Conservation (phyloP, 64 coral and sea anemone genomes). For the Montipora sp. region DNA sequence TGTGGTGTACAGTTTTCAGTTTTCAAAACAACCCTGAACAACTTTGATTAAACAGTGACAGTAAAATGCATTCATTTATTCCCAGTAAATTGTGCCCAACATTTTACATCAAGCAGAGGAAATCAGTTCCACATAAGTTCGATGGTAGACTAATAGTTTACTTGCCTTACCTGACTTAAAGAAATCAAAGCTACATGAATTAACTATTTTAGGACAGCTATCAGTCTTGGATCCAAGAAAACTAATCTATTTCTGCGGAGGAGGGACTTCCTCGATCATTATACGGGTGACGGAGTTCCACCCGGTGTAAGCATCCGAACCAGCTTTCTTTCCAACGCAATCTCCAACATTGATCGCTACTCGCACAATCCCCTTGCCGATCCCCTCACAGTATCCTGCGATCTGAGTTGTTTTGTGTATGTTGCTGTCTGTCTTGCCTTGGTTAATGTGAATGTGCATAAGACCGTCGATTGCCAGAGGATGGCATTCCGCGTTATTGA, state of each 20-base stretch:
- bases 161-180: too few species aligned
- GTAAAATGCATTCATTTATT: too few species aligned
- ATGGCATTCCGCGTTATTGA: conserved; percentile 13
- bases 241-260: neutral
- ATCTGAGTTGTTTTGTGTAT: neutral
- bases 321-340: neutral
- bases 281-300: neutral
- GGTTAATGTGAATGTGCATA: neutral
- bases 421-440: neutral
- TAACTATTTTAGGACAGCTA: too few species aligned
- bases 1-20: too few species aligned
- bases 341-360: neutral
- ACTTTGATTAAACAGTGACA: too few species aligned
- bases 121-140: too few species aligned
- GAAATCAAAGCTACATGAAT: too few species aligned
- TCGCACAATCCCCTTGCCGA: neutral
- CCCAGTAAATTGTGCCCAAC: too few species aligned
- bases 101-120: too few species aligned
- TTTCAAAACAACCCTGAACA: too few species aligned
- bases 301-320: neutral
- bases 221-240: too few species aligned
- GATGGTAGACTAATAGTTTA: too few species aligned
- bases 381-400: neutral
- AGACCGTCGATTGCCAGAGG: neutral
- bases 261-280: neutral